Base-by-base conservation (phyloP, 2,888 invertebrate species). In the Troides helena region DNA sequence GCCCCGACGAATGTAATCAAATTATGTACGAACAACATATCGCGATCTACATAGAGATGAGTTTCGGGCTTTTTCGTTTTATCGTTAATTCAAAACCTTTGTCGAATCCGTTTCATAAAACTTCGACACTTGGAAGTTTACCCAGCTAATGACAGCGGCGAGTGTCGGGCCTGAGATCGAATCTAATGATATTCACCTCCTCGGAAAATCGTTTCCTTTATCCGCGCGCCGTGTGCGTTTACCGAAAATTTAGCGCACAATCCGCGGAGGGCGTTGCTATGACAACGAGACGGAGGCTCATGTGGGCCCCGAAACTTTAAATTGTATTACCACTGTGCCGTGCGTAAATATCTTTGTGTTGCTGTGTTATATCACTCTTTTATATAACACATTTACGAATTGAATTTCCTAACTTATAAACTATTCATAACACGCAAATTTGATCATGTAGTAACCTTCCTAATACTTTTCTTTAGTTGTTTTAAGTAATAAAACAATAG, bases 181-280 rank as follows among this genome's bases (percentile, higher is more conserved):
- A 87, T 86, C 84, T 89, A 92, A 92, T 91, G 88, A 88, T 90
- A 92, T 92, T 92, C 92, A 92, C 88, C 89, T 88, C 81, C 83
- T 86, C 84, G 87, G 88, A 87, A 90, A 90, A 90, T 85, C 87
- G 87, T 85, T 89, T 89, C 86, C 89, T 87, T 87, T 87, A 86
- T 87, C 86, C 82, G 81, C 83, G 85, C 84, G 82, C 79, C 80
- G 87, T 85, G 85, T 87, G 84, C 88, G 80, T 86, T 90, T 88
- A 84, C 88, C 83, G 85, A 84, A 85, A 90, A 88, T 86, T 88
- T 85, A 81, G 85, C 82, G 80, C 81, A 78, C 82, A 82, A 82
- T 83, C 78, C 82, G 69, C 72, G 72, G 79, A 86, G 92, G 92
- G 92, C 77, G 92, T 92, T 92, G 84, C 92, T 74, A 89, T 91